These are phyloP conservation scores for Panulirus ornatus DNA, from an alignment of 1,140 invertebrate species.

Conservation along the genomic window DNA sequence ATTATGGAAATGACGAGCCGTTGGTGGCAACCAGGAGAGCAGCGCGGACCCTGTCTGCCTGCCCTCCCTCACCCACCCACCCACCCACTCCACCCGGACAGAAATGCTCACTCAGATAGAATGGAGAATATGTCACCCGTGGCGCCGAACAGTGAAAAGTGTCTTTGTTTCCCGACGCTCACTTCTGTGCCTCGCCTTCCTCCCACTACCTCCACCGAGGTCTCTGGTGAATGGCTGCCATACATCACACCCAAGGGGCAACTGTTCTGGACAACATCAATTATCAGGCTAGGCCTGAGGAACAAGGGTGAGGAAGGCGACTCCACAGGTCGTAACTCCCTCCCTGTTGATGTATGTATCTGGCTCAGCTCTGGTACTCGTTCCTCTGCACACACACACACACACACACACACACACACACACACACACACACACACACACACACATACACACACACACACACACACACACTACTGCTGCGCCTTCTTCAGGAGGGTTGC, in stretches of 20 bases:
- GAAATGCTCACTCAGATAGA: not conserved
- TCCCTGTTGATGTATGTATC: too few relatives aligned
- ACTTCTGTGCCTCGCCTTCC: not conserved
- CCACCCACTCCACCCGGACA: too few relatives aligned
- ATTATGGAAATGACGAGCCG: not conserved
- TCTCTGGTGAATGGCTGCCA: too few relatives aligned
- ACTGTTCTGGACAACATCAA: too few relatives aligned
- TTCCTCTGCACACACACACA: not conserved
- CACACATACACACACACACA: slow-evolving; percentile 40
- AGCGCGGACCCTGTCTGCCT: not conserved
- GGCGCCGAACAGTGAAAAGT: not conserved
- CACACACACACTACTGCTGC: not conserved
- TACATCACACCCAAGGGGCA: too few relatives aligned
- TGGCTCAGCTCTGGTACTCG: too few relatives aligned
- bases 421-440: slow-evolving; percentile 39
- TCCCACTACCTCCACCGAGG: too few relatives aligned
- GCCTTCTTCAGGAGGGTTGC: too few relatives aligned
- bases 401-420: slow-evolving; percentile 42
- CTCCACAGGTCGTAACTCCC: too few relatives aligned
- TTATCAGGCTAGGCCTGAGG: too few relatives aligned
- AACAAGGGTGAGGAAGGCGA: too few relatives aligned
- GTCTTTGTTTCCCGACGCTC: not conserved
- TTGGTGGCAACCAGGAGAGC: not conserved
- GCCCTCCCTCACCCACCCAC: too few relatives aligned
- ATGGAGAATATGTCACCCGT: not conserved